Evolutionary conservation across 2,888 invertebrate species (phyloP), one percentile per base, ranked within the genome.

Genomic region (Mechanitis messenoides): DNA sequence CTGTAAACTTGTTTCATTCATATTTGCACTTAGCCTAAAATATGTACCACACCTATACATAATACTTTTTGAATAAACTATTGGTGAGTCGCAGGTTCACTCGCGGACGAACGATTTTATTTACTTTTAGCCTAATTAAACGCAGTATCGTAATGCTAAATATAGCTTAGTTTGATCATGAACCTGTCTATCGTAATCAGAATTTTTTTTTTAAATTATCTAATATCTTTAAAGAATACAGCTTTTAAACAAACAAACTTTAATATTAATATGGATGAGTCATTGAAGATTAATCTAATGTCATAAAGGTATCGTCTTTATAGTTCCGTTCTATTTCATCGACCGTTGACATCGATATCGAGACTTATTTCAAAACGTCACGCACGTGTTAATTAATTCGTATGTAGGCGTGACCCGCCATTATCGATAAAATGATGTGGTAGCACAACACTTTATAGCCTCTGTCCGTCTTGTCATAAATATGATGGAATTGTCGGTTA

Each of bases 341-440:
- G 74, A 83, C 75, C 82, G 76, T 83, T 83, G 81, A 83, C 83
- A 82, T 83, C 79, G 77, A 72, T 74, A 77, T 80, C 78, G 76
- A 83, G 77, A 87, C 87, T 77, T 74, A 85, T 86, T 74, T 76
- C 77, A 74, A 78, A 79, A 75, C 82, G 78, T 81, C 79, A 74
- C 70, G 69, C 72, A 81, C 75, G 83, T 87, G 87, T 85, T 89
- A 89, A 89, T 89, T 88, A 87, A 87, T 87, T 85, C 84, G 72
- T 78, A 81, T 78, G 87, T 87, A 80, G 88, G 88, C 85, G 88
- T 83, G 73, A 75, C 76, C 77, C 74, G 77, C 82, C 79, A 85
- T 85, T 84, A 85, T 85, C 83, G 85, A 86, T 80, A 83, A 79
- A 84, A 85, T 84, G 79, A 83, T 86, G 83, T 86, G 83, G 85